phyloP scores from a whole-genome alignment of 2,797 vertebrate genomes.

The Hydrocynus forskahlii region DNA sequence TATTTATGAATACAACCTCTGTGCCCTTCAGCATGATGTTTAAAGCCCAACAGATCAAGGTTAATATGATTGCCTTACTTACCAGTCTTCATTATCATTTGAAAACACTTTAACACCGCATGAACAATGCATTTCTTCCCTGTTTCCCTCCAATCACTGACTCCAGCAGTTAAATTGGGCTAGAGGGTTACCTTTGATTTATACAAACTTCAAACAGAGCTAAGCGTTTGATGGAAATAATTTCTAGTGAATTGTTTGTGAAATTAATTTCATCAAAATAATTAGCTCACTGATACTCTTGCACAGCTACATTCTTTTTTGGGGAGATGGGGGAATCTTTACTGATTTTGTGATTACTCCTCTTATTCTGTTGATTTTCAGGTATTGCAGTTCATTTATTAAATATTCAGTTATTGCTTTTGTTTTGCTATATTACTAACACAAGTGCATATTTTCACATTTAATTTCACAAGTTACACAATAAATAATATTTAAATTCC shows the following conservation, averaged over 20 bases:
- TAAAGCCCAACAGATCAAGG: constrained; percentile 14
- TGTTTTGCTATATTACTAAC: not conserved
- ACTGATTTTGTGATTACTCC: not conserved
- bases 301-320: not conserved
- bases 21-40: constrained; percentile 13
- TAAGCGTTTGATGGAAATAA: not conserved
- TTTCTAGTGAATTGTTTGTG: not conserved
- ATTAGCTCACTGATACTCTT: not conserved
- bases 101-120: constrained; percentile 15
- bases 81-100: constrained; percentile 32
- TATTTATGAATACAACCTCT: constrained; percentile 26
- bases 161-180: not conserved
- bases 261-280: not conserved
- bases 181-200: not conserved
- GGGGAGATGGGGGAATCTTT: no score
- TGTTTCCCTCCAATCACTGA: not conserved
- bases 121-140: not conserved
- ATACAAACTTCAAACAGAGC: not conserved
- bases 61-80: constrained; percentile 26
- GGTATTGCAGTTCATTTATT: no score
- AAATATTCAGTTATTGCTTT: not conserved
- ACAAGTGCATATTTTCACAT: not conserved
- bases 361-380: not conserved
- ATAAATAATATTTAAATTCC: no score
- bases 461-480: not conserved